A percentile compares a stretch with the other conserved stretches of the same genome.
phyloP scores from a whole-genome alignment of 2,797 vertebrate species.

The Sylvia borin region DNA sequence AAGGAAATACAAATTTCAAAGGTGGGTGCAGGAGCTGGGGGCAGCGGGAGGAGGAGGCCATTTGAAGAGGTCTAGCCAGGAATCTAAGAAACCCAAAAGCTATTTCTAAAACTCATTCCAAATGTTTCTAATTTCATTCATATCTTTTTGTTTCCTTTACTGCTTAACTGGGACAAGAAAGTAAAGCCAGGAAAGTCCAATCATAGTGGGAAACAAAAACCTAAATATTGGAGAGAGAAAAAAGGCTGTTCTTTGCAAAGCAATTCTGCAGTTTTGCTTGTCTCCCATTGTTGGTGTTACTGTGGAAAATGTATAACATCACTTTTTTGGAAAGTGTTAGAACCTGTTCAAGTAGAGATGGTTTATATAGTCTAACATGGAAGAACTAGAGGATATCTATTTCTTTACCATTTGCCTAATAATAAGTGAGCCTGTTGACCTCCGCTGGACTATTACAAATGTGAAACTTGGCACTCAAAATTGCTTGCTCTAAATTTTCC shows the following conservation, averaged over 20 bases:
- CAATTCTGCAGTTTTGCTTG: conserved; percentile 61
- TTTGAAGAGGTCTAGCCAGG: conserved; percentile 34
- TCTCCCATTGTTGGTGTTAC: conserved; percentile 62
- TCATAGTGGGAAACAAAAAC: conserved; percentile 74
- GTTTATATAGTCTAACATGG: conserved; percentile 66
- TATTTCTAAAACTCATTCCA: conserved; percentile 64
- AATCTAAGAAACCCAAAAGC: conserved; percentile 60
- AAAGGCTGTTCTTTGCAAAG: conserved; percentile 52
- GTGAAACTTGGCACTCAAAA: conserved; percentile 81
- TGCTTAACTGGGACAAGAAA: conserved; percentile 74
- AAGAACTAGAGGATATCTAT: conserved; percentile 65
- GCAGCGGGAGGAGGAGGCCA: neutral
- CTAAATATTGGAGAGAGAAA: conserved; percentile 73
- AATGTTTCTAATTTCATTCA: conserved; percentile 77
- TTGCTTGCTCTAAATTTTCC: conserved; percentile 85
- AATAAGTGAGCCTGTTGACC: conserved; percentile 77
- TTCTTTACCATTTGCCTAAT: conserved; percentile 73
- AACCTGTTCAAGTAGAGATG: conserved; percentile 40
- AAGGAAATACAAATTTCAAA: conserved; percentile 17
- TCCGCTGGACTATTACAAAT: conserved; percentile 80
- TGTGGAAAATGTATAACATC: conserved; percentile 66
- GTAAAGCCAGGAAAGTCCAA: conserved; percentile 73
- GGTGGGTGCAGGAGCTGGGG: neutral
- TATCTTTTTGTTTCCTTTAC: conserved; percentile 77
- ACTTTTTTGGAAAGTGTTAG: conserved; percentile 52